Percentiles rank a stretch among this genome's conserved stretches.
Evolutionary conservation across 2,797 vertebrate species (phyloP).

Genomic region (Odontamblyopus rebecca): DNA sequence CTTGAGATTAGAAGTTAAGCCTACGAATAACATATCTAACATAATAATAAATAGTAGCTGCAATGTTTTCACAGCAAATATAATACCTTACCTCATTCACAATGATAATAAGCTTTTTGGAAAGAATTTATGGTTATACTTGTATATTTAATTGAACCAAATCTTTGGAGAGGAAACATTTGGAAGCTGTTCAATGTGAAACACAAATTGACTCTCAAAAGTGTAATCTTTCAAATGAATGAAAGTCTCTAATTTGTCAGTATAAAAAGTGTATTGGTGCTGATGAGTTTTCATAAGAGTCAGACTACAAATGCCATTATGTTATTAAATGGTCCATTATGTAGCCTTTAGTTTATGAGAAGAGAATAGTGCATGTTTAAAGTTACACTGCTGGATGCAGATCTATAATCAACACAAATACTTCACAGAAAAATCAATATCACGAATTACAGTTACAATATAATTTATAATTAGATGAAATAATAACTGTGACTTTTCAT

Average conservation of each 20-base stretch:
- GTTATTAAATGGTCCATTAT: constrained; percentile 8
- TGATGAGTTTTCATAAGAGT: constrained; percentile 6
- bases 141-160: not conserved
- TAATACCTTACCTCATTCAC: not conserved
- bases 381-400: not conserved
- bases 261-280: not conserved
- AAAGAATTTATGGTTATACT: not conserved
- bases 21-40: not conserved
- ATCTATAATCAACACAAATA: not conserved
- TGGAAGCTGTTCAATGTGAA: not conserved
- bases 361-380: constrained; percentile 5
- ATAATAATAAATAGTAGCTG: not conserved
- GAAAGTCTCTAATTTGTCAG: constrained; percentile 2
- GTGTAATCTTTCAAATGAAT: not conserved
- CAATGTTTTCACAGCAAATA: not conserved
- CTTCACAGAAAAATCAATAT: no score
- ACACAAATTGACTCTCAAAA: not conserved
- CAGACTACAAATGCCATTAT: constrained; percentile 4
- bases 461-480: no score
- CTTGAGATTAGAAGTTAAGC: not conserved
- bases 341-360: not conserved
- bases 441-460: no score
- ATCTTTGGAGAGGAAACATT: not conserved
- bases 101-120: not conserved
- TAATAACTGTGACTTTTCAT: no score